phyloP scores from a whole-genome alignment of 2,888 invertebrate genomes.

The Thecophora atra region DNA sequence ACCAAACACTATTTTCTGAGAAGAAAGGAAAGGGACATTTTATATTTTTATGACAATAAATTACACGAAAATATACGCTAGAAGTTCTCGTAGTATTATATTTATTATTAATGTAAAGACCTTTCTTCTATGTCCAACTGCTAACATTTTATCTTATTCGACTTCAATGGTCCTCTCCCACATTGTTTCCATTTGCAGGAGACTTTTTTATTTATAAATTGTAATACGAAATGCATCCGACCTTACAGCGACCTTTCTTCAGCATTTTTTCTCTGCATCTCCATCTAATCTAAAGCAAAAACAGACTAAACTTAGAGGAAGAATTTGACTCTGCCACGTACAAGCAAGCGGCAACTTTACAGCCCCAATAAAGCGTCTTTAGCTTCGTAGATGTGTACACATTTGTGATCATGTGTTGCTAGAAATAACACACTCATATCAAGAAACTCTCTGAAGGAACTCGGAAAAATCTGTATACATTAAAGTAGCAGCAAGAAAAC shows the following conservation, averaged over 20 bases:
- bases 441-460: conserved; percentile 1
- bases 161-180: background rate
- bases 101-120: no score
- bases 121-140: no score
- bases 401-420: no score
- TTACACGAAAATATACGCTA: no score
- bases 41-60: no score
- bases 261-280: background rate
- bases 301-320: conserved; percentile 7
- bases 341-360: no score
- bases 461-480: conserved; percentile 7
- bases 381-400: background rate
- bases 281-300: background rate
- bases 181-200: background rate
- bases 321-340: background rate
- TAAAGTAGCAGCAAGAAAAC: background rate
- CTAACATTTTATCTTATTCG: no score
- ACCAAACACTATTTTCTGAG: background rate
- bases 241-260: conserved; percentile 1
- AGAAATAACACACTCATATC: background rate
- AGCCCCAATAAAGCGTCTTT: background rate
- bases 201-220: background rate
- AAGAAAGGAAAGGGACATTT: no score
- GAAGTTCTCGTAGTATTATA: no score
- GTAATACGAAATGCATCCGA: background rate